Conservation (phyloP, 2,797 vertebrate genomes). For the Galaxias olidus region DNA sequence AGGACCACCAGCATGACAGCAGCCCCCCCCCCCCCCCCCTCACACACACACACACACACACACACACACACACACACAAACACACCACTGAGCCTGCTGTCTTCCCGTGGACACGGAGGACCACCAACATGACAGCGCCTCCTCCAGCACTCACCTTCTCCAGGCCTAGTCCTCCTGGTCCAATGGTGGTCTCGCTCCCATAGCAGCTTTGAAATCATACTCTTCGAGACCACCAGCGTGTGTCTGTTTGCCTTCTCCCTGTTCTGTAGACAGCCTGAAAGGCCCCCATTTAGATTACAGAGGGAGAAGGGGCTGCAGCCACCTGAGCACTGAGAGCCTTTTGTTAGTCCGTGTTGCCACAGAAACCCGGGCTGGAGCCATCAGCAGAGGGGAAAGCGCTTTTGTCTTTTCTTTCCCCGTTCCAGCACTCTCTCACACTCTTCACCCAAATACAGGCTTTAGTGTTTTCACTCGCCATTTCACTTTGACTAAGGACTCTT, state of each 20-base stretch:
- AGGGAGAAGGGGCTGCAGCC: constrained; percentile 51
- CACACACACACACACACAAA: neutral
- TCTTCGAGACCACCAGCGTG: constrained; percentile 23
- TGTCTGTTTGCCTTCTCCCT: constrained; percentile 41
- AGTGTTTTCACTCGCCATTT: constrained; percentile 13
- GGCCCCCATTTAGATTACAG: constrained; percentile 73
- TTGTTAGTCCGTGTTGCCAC: constrained; percentile 78
- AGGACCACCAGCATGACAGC: constrained; percentile 7
- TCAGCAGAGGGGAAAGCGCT: constrained; percentile 58
- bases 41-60: too few species aligned
- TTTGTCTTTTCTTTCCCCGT: constrained; percentile 38
- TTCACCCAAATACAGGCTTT: constrained; percentile 37
- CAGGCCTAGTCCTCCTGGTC: constrained; percentile 44
- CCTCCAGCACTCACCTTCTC: constrained; percentile 43
- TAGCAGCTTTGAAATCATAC: constrained; percentile 28
- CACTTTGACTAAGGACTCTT: constrained; percentile 22
- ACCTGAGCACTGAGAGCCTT: constrained; percentile 70
- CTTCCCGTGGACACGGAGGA: too few species aligned
- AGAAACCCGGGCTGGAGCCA: constrained; percentile 69
- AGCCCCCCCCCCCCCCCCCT: too few species aligned
- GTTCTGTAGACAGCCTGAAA: constrained; percentile 55
- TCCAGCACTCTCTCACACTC: neutral
- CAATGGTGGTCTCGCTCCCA: constrained; percentile 25
- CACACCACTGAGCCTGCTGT: too few species aligned
- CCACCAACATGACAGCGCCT: constrained; percentile 9